phyloP scores from a whole-genome alignment of 2,888 invertebrate species.

The Ochlodes sylvanus region DNA sequence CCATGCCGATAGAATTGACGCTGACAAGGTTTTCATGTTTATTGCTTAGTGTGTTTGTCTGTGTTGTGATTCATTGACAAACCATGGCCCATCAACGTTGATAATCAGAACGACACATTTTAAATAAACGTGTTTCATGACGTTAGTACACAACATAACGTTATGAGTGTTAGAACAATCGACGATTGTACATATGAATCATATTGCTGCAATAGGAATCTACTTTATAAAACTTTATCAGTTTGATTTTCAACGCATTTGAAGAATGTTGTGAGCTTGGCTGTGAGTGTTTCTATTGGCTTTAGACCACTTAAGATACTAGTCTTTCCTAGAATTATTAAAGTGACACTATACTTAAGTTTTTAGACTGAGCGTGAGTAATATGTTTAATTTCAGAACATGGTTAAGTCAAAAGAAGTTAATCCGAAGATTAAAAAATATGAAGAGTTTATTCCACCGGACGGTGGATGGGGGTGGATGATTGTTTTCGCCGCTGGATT shows the following conservation, averaged over 20 bases:
- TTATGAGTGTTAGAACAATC: conserved; percentile 4
- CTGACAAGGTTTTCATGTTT: conserved; percentile 3
- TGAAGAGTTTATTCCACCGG: conserved; percentile 88
- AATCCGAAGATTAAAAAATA: conserved; percentile 70
- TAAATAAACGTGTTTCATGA: conserved; percentile 1
- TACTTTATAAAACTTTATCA: conserved; percentile 53
- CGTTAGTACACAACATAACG: conserved; percentile 4
- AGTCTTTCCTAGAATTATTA: conserved; percentile 15
- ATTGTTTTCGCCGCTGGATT: conserved; percentile 89
- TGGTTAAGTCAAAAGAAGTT: conserved; percentile 60
- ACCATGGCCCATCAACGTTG: background rate
- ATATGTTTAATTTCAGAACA: conserved; percentile 46
- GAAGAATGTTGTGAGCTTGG: conserved; percentile 39
- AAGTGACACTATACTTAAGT: background rate
- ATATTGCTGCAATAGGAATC: conserved; percentile 35
- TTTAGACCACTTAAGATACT: conserved; percentile 15
- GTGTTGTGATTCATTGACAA: conserved; percentile 5
- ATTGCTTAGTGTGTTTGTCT: background rate
- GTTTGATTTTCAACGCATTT: conserved; percentile 50
- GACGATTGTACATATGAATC: conserved; percentile 10
- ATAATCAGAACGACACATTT: conserved; percentile 2
- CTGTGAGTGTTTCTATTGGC: conserved; percentile 23
- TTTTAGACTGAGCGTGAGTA: background rate
- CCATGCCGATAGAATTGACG: background rate
- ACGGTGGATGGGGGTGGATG: conserved; percentile 92